Conservation (phyloP, 2,888 invertebrate species). For the Hirtodrosophila trivittata region DNA sequence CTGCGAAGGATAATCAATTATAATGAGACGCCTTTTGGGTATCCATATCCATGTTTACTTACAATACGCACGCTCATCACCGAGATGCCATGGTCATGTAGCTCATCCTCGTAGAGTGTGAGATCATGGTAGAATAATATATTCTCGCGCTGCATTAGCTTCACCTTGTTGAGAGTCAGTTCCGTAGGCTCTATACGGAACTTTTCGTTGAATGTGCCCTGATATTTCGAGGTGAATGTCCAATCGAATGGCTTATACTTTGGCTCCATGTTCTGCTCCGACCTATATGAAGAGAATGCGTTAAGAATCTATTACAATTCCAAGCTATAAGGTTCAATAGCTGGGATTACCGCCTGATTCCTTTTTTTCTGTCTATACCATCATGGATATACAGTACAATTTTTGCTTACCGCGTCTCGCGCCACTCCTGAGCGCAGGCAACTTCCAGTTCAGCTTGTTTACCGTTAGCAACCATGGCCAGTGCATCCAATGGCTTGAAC, state of each 20-base stretch:
- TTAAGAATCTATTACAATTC: too few species aligned
- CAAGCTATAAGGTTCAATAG: too few species aligned
- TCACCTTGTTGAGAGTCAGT: conserved; percentile 93
- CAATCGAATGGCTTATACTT: conserved; percentile 97
- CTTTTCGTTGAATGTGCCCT: conserved; percentile 89
- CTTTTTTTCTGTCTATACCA: too few species aligned
- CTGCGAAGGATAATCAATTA: conserved; percentile 85
- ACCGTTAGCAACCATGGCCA: conserved; percentile 90
- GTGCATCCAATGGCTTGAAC: conserved; percentile 96
- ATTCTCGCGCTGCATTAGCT: conserved; percentile 93
- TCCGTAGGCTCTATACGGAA: conserved; percentile 87
- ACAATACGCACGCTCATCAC: conserved; percentile 96
- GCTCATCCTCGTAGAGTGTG: conserved; percentile 97
- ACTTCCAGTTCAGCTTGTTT: conserved; percentile 90
- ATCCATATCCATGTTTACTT: too few species aligned
- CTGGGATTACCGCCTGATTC: too few species aligned
- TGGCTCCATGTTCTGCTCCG: conserved; percentile 87
- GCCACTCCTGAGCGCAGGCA: conserved; percentile 96
- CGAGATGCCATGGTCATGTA: conserved; percentile 98
- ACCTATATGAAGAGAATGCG: too few species aligned
- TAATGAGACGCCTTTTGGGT: too few species aligned
- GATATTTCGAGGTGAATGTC: conserved; percentile 97
- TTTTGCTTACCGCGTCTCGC: conserved; percentile 89
- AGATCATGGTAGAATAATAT: conserved; percentile 97
- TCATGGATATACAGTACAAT: neutral